Percentiles rank a stretch among this genome's conserved stretches.
phyloP scores from a whole-genome alignment of 92 coral and sea anemone species.

The Porites cylindrica region DNA sequence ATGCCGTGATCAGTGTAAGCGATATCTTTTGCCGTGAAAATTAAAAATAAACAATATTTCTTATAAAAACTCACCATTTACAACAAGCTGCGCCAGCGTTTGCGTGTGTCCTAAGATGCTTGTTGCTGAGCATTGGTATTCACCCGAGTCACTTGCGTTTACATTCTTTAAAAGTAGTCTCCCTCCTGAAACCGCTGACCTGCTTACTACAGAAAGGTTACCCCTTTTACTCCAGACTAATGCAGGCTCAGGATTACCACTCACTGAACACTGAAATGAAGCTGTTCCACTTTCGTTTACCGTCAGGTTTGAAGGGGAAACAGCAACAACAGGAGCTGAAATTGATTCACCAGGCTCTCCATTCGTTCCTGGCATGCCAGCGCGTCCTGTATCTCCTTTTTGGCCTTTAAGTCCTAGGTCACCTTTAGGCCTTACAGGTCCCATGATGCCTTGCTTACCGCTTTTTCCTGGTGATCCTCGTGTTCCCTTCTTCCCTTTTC shows the following conservation, averaged over 20 bases:
- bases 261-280: neutral
- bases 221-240: neutral
- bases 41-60: neutral
- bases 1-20: too few species aligned
- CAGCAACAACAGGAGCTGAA: neutral
- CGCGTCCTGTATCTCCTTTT: neutral
- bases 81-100: neutral
- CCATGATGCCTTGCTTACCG: conserved; percentile 19
- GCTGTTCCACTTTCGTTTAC: conserved; percentile 1
- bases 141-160: neutral
- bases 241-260: neutral
- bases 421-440: neutral
- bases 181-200: neutral
- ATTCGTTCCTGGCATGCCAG: neutral
- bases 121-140: neutral
- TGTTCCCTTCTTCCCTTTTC: neutral
- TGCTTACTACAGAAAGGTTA: neutral
- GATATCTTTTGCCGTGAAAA: neutral
- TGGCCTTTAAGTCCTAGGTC: neutral
- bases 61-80: neutral
- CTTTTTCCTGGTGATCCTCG: conserved; percentile 5
- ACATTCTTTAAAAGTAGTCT: neutral
- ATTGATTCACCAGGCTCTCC: conserved; percentile 1
- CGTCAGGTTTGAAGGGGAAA: neutral
- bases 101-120: neutral